phyloP scores from a whole-genome alignment of 2,113 vertebrate species.

The Aldabrachelys gigantea region DNA sequence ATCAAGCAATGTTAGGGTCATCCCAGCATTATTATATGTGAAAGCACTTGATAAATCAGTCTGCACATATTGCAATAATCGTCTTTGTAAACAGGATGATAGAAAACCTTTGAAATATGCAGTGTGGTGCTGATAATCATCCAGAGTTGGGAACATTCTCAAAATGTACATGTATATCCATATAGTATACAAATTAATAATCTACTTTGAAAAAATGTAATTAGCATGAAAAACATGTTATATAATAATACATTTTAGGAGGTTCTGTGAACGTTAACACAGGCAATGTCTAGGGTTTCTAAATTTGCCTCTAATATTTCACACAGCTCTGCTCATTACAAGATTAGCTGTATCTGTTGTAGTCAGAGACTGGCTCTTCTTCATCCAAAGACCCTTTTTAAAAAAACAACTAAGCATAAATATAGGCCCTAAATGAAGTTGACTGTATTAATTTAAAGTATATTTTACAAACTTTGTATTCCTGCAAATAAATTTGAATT shows the following conservation, averaged over 20 bases:
- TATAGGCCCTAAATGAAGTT: neutral
- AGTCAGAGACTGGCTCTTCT: neutral
- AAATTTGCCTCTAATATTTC: neutral
- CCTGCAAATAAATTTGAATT: neutral
- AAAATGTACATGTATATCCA: neutral
- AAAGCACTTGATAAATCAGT: neutral
- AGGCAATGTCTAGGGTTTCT: neutral
- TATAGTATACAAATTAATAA: neutral
- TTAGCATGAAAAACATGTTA: neutral
- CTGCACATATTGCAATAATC: neutral
- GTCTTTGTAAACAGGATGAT: neutral
- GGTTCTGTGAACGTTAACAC: neutral
- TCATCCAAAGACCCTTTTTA: neutral
- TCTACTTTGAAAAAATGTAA: neutral
- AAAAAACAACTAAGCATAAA: fast-evolving
- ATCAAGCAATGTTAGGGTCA: neutral
- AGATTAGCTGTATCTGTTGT: neutral
- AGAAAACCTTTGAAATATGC: neutral
- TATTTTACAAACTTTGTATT: neutral
- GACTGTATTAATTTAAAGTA: neutral
- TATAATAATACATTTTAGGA: neutral
- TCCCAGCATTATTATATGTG: neutral
- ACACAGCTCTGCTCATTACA: neutral
- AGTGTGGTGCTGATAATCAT: neutral
- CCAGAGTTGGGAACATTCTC: neutral